These are phyloP conservation scores for Vireo griseus DNA, from an alignment of 2,797 vertebrate species.

Conservation along the genomic window DNA sequence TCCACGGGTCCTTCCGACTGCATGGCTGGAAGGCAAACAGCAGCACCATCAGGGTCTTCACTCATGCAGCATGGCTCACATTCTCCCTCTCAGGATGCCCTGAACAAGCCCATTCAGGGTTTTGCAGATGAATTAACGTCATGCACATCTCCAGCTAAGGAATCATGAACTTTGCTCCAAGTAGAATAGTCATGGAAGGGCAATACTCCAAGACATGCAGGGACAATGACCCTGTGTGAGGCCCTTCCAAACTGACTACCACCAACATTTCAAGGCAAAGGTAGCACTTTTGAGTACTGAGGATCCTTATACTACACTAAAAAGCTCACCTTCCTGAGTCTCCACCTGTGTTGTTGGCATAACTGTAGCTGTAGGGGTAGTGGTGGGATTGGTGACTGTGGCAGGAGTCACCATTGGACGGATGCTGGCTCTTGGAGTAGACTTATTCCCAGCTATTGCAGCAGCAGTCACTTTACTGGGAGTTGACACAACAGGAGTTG, in stretches of 20 bases:
- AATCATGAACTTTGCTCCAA: not conserved
- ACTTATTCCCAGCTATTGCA: conserved; percentile 91
- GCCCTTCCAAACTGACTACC: not conserved
- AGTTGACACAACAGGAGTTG: conserved; percentile 91
- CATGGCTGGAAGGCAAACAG: conserved; percentile 78
- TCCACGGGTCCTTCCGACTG: conserved; percentile 91
- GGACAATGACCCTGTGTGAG: not conserved
- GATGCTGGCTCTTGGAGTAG: conserved; percentile 97
- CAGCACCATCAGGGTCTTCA: not conserved
- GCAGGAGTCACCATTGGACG: conserved; percentile 97
- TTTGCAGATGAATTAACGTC: not conserved
- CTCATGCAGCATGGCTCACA: not conserved
- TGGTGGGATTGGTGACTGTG: conserved; percentile 86
- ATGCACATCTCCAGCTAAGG: not conserved
- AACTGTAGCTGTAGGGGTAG: conserved; percentile 95
- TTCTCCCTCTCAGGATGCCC: not conserved
- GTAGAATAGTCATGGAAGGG: not conserved
- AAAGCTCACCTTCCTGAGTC: conserved; percentile 86
- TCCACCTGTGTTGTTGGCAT: conserved; percentile 99
- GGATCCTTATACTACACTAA: not conserved
- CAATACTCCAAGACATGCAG: not conserved
- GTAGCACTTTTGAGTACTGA: not conserved
- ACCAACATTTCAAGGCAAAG: not conserved
- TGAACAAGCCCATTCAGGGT: not conserved
- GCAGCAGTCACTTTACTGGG: conserved; percentile 89